A percentile compares a stretch with the other conserved stretches of the same genome.
Conservation (phyloP, 2,113 vertebrate genomes). For the Sebastes fasciatus region DNA sequence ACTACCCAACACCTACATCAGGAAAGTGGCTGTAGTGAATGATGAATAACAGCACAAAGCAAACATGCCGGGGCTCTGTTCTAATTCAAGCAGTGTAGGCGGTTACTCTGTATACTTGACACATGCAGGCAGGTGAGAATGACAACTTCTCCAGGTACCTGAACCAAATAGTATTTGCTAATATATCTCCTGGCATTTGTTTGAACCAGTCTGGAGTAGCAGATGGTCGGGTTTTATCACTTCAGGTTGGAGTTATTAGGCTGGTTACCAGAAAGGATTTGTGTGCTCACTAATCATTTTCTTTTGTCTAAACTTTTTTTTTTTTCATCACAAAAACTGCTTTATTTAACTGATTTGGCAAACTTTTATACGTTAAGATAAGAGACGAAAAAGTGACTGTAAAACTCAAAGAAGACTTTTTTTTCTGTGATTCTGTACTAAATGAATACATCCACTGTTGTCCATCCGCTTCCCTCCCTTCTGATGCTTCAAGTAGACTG, state of each 20-base stretch:
- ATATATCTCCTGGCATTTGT: neutral
- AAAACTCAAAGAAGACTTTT: neutral
- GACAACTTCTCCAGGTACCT: conserved; percentile 15
- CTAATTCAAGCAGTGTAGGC: neutral
- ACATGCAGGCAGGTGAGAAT: conserved; percentile 11
- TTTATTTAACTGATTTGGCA: too few species aligned
- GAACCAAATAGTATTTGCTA: conserved; percentile 18
- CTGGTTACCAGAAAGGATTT: neutral
- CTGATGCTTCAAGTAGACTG: too few species aligned
- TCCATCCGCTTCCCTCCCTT: too few species aligned
- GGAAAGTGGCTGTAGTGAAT: too few species aligned
- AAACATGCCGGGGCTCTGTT: too few species aligned
- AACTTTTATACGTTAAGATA: neutral
- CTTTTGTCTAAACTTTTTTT: neutral
- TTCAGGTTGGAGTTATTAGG: neutral
- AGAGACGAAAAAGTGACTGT: neutral
- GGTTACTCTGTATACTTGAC: conserved; percentile 5
- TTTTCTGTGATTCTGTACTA: too few species aligned
- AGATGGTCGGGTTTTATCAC: conserved; percentile 6
- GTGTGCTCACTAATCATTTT: neutral
- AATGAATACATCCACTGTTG: too few species aligned
- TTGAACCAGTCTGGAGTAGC: neutral
- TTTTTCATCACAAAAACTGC: neutral
- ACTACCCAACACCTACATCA: neutral
- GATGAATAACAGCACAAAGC: neutral